A percentile compares a stretch with the other conserved stretches of the same genome.
Evolutionary conservation across 2,888 invertebrate genomes (phyloP).

Genomic region (Thecocarcelia acutangulata): DNA sequence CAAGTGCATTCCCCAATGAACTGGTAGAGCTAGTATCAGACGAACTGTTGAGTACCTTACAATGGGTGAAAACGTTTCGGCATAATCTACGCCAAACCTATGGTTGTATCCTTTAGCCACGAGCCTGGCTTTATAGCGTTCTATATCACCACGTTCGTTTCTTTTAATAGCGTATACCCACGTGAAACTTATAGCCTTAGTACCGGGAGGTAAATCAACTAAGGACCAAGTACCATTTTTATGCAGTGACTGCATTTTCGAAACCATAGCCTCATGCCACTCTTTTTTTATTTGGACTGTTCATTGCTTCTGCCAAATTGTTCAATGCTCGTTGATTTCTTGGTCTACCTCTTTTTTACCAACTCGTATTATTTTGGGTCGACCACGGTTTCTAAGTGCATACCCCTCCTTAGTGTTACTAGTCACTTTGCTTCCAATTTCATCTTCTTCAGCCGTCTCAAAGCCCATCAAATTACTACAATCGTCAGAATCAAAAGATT

Average conservation of each 20-base stretch:
- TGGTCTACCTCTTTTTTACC: conserved; percentile 14
- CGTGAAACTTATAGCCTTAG: not conserved
- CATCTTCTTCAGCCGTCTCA: conserved; percentile 4
- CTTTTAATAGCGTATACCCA: conserved; percentile 17
- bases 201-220: not conserved
- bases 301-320: conserved; percentile 1
- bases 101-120: too few relatives aligned
- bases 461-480: conserved; percentile 1
- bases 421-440: not conserved
- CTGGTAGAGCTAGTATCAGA: conserved; percentile 27
- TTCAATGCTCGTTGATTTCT: not conserved
- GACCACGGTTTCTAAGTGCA: not conserved
- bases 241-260: not conserved
- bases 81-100: conserved; percentile 30
- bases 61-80: conserved; percentile 43
- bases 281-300: not conserved
- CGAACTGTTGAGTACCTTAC: conserved; percentile 45
- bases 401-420: not conserved
- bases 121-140: conserved; percentile 11
- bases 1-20: conserved; percentile 41
- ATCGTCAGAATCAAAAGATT: not conserved
- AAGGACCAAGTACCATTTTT: conserved; percentile 13
- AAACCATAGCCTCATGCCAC: not conserved
- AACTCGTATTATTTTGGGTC: not conserved
- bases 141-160: not conserved